Evolutionary conservation across 2,888 invertebrate genomes (phyloP), one percentile per base, ranked within the genome.

Genomic region (Agrotis exclamationis): DNA sequence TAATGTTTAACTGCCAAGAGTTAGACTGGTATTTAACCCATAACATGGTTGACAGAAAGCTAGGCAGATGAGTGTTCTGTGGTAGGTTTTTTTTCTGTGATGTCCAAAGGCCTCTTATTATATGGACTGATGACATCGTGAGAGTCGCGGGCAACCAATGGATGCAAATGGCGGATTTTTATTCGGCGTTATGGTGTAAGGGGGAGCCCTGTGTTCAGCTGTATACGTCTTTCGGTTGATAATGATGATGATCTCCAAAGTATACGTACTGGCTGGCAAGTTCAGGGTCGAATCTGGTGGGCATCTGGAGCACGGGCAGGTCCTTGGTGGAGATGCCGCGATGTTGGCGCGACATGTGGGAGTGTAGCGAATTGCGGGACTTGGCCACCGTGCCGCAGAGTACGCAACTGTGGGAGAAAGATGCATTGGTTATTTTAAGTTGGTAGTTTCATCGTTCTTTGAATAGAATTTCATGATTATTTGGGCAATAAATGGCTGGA

Each of bases 321-420:
- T 99, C 99, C 96, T 99, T 99, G 86, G 99, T 99, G 90, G 98
- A 98, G 91, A 99, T 99, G 79, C 99, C 99, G 71, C 99, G 97
- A 93, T 99, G 99, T 91, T 99, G 99, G 60, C 99, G 97, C 74
- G 98, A 98, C 99, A 99, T 99, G 94, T 99, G 99, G 71, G 99
- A 99, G 95, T 99, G 99, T 67, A 99, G 96, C 0, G 98, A 98
- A 94, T 99, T 99, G 82, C 99, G 97, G 0, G 98, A 98, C 94
- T 99, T 99, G 57, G 99, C 99, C 73, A 99, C 99, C 0, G 99
- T 99, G 76, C 99, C 99, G 93, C 99, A 99, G 2, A 99, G 96
- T 3, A 99, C 99, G 93, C 99, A 99, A 64, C 99, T 96, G 87
- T 5, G 59, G 59, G 50, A 59, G 58, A 11, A 33, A 63, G 24